Evolutionary conservation across 2,113 vertebrate genomes (phyloP).

Genomic region (Cisticola juncidis): DNA sequence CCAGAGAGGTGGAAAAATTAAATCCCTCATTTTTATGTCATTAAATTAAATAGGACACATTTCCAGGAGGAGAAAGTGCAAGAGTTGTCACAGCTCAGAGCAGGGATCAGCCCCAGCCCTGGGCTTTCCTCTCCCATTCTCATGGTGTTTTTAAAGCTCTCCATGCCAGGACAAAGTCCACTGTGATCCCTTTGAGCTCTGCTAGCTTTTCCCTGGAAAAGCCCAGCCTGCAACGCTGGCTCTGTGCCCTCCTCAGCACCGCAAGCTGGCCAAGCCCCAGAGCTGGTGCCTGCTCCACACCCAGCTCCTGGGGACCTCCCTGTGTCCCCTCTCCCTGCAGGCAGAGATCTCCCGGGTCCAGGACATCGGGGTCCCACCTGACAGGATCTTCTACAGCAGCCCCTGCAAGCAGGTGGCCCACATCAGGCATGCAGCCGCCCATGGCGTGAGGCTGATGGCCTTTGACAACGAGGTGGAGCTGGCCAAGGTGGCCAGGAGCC

Average conservation of each 20-base stretch:
- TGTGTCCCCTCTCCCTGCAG: slow-evolving; percentile 30
- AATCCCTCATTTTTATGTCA: not conserved
- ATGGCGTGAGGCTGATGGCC: slow-evolving; percentile 71
- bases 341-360: slow-evolving; percentile 70
- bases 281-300: not conserved
- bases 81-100: not conserved
- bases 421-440: slow-evolving; percentile 72
- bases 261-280: not conserved
- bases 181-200: not conserved
- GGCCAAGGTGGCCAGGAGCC: slow-evolving; percentile 73
- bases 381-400: slow-evolving; percentile 77
- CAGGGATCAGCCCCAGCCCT: rapidly evolving
- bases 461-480: slow-evolving; percentile 82
- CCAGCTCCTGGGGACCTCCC: not conserved
- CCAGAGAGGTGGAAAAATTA: not conserved
- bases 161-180: not conserved
- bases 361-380: slow-evolving; percentile 63
- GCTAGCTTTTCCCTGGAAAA: not conserved
- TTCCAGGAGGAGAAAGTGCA: not conserved
- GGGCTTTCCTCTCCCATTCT: not conserved
- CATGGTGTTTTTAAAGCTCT: not conserved
- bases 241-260: rapidly evolving
- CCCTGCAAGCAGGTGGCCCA: slow-evolving; percentile 80
- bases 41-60: rapidly evolving
- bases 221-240: not conserved